Base-by-base conservation (phyloP, 2,797 vertebrate genomes). In the Rhodeus uyekii region DNA sequence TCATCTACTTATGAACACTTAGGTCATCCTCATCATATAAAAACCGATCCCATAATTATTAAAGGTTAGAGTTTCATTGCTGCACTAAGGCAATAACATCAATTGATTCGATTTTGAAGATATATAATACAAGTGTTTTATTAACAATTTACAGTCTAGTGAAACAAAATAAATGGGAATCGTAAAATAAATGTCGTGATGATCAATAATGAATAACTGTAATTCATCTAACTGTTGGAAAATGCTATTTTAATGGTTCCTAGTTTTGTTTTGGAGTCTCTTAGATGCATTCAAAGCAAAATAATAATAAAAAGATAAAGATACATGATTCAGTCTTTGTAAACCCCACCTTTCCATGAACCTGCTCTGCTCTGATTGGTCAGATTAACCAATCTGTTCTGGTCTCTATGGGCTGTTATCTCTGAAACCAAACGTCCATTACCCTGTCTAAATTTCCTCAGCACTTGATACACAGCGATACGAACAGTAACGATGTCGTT, bases 1-100 rank as follows among this genome's bases (percentile, higher is more conserved):
- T 18, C 88, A 87, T 73, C 84, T 36, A 36, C 78, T 71, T 80
- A 53, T 75, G 64, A 73, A 60, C 72, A 48, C 60, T 80, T 22
- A 36, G 65, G 61, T 63, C 68, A 50, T 80, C 50, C 39, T 27
- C 50, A 71, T 78, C 24, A 72, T 24, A 78, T 78, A 71, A 72
- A 79, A 78, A 50, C n/a, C 38, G 64, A 65, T 79, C 46, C 48
- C 32, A 74, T 24, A 64, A 68, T 78, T 61, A 69, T 82, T 77
- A 78, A 81, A 86, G 58, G 19, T 44, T 61, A 61, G 7, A 12
- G 13, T 46, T 72, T 64, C 44, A 63, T 64, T 50, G 18, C 69
- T 36, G 53, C 42, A 48, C 42, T 9, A 22, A 38, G 4, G 38
- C 36, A 68, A 42, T 42, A 65, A 38, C 38, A 14, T 14, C 5